Base-by-base conservation (phyloP, 2,113 vertebrate species). In the Lepisosteus osseus region DNA sequence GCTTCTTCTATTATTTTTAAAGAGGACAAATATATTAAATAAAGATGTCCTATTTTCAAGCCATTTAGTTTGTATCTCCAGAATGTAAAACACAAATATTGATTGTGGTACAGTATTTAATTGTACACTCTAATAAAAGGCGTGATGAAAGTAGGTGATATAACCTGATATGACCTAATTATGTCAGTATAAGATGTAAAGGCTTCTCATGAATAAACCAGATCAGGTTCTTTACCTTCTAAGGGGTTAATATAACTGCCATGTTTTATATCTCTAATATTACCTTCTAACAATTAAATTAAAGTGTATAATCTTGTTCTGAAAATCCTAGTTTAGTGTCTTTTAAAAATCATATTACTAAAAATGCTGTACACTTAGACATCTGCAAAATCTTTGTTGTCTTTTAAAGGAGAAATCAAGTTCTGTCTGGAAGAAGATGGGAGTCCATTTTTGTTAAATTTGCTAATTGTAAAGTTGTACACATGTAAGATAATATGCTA, bases 281-380 rank as follows among this genome's bases (percentile, higher is more conserved):
- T 17, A 73, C 57, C 59, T 62, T 47, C 59, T 57, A 69, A 54
- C 57, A 57, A 57, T 69, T 40, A 57, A 57, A 74, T 69, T 69
- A 63, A 69, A 64, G 45, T 69, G 66, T 69, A 63, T 74, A 64
- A 69, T 74, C 67, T 67, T 44, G 13, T 74, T 68, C 67, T 54
- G 56, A 44, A 44, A 56, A 47, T 45, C 72, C 72, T 74, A 69
- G 64, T 69, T 74, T 69, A 44, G 51, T 57, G 67, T 56, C 67
- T 69, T 69, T 74, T 61, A 64, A 56, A 65, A 74, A 69, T 63
- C 72, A 65, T 73, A 69, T 69, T 74, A 74, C 69, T 69, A 54
- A 69, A 63, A 61, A 68, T 51, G 69, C 57, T 57, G 61, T 68
- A 65, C 47, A 68, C 44, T 64, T 14, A 62, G 51, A 41, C 47